phyloP scores from a whole-genome alignment of 1,140 invertebrate species.

The Drosophila leontia region DNA sequence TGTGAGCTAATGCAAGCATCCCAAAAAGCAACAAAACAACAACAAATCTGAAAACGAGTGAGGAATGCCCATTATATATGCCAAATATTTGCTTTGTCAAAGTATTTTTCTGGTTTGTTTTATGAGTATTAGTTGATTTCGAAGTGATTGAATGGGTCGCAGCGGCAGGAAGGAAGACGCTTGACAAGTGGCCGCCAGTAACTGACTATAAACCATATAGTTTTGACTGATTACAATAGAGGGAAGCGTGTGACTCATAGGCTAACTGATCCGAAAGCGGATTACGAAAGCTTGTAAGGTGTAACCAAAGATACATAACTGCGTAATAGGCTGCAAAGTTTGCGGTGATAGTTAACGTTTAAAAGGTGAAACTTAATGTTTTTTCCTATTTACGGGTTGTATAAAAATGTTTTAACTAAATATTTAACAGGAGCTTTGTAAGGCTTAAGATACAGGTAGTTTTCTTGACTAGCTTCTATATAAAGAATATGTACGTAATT shows the following conservation, averaged over 20 bases:
- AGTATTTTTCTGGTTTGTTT: constrained; percentile 58
- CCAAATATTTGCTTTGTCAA: constrained; percentile 65
- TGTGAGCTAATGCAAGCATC: constrained; percentile 65
- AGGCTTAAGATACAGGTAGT: too few species aligned
- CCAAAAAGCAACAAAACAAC: constrained; percentile 34
- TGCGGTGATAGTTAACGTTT: neutral
- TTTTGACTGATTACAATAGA: constrained; percentile 32
- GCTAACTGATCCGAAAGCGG: neutral
- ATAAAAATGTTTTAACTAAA: neutral
- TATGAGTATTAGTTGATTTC: constrained; percentile 53
- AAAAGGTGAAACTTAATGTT: neutral
- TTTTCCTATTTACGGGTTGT: neutral
- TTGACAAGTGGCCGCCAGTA: constrained; percentile 3
- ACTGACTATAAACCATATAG: constrained; percentile 32
- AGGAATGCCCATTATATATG: constrained; percentile 64
- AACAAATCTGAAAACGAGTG: constrained; percentile 43
- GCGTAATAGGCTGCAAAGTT: constrained; percentile 21
- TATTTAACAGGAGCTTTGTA: neutral
- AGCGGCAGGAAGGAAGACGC: constrained; percentile 13
- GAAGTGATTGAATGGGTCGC: constrained; percentile 37
- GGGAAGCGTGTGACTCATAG: constrained; percentile 22
- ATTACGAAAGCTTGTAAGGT: neutral
- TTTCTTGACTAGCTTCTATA: neutral
- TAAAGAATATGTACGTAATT: too few species aligned
- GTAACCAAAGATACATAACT: constrained; percentile 36